Conservation (phyloP, 1,140 invertebrate genomes). For the Sinella curviseta region DNA sequence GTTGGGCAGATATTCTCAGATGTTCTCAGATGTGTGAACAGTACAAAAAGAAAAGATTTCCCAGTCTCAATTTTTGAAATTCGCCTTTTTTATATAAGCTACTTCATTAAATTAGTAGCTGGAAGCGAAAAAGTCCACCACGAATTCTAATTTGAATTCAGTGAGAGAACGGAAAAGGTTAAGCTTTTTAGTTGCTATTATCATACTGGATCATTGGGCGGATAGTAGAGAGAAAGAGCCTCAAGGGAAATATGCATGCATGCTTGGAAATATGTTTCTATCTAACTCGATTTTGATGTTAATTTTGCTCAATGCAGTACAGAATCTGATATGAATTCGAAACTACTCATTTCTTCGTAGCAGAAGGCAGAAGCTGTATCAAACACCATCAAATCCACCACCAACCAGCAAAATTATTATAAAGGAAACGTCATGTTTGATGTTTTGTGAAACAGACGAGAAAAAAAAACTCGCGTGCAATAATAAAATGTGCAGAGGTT, state of each 20-base stretch:
- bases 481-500: background rate
- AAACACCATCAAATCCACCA: background rate
- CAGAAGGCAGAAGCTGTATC: background rate
- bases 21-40: too few species aligned
- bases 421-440: background rate
- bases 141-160: background rate
- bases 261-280: background rate
- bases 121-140: background rate
- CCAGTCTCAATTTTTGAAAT: too few species aligned
- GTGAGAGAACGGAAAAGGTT: too few species aligned
- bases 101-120: background rate
- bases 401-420: too few species aligned
- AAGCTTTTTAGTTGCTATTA: too few species aligned
- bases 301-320: constrained; percentile 5
- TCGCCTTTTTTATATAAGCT: too few species aligned
- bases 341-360: background rate
- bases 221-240: background rate
- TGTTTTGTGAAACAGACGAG: background rate
- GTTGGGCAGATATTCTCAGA: too few species aligned
- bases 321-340: background rate
- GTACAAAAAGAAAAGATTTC: too few species aligned
- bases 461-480: constrained; percentile 15
- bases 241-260: background rate
- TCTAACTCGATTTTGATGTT: background rate
- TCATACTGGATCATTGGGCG: background rate